Conservation (phyloP, 2,797 vertebrate genomes). For the Anas capensis region DNA sequence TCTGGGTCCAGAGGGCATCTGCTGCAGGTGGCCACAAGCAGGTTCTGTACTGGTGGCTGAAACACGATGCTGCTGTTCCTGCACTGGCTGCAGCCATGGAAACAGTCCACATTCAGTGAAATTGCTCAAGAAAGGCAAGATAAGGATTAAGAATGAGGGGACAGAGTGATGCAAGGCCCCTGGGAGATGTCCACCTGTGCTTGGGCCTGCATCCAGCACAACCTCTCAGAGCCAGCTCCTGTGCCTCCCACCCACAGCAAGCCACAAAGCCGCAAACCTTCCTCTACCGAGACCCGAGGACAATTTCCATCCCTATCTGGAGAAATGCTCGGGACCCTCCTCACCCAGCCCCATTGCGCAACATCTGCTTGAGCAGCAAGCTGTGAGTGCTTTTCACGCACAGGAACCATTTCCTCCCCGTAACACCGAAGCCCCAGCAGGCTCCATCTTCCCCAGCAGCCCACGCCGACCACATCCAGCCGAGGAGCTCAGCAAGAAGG, state of each 20-base stretch:
- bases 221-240: background rate
- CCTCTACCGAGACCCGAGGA: background rate
- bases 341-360: background rate
- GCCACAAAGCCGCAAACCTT: background rate
- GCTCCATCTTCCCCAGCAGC: slow-evolving; percentile 32
- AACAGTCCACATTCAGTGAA: fast-evolving
- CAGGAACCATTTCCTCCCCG: slow-evolving; percentile 45
- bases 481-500: fast-evolving
- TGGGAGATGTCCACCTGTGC: background rate
- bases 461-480: fast-evolving
- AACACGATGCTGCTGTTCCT: background rate
- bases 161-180: background rate
- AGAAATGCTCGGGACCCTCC: background rate
- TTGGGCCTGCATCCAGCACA: fast-evolving
- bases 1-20: background rate
- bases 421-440: background rate
- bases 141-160: background rate
- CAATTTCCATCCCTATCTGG: background rate
- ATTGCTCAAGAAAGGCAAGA: background rate
- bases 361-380: background rate
- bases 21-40: background rate
- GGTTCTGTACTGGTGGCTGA: fast-evolving
- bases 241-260: background rate
- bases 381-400: background rate
- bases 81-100: background rate